Evolutionary conservation across 2,797 vertebrate genomes (phyloP), one percentile per base, ranked within the genome.

Genomic region (Siniperca obscura): DNA sequence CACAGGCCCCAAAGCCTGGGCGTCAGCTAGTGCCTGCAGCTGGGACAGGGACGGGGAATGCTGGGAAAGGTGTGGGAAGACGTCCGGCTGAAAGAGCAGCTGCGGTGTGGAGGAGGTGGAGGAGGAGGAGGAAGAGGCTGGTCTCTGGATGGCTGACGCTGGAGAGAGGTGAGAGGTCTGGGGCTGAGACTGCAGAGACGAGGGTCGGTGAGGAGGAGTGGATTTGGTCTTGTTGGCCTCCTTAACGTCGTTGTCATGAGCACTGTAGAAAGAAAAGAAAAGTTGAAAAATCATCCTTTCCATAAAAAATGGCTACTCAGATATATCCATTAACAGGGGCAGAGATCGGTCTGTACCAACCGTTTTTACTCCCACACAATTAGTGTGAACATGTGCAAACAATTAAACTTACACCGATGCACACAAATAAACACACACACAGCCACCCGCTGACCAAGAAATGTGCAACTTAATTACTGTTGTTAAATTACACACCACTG

Each of bases 221-320:
- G 95, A 96, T 93, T 97, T 97, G 86, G 94, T 92, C 44, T 96
- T 95, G 75, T 95, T 95, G 81, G 96, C 96, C 83, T 97, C 97
- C 90, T 97, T 97, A 60, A 97, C 93, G 1, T 97, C 95, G 27
- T 96, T 97, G 88, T 97, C 96, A 56, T 97, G 96, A 21, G 96
- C 96, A 64, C 97, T 98, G 92, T 2, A 36, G 27, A 71, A 40
- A 50, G 48, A 7, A 74, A 80, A 68, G 38, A 57, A 65, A 78
- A 60, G 1, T 52, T 38, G 3, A 72, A 38, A 38, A 9, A 48
- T 16, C 34, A 52, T 5, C 1, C 19, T 25, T 50, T 36, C 36
- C 36, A 36, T 5, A 78, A 50, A 42, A 36, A 50, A 64, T 8
- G 6, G 11, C 57, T 27, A 10, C 57, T 75, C 36, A 44, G 40